phyloP scores from a whole-genome alignment of 2,113 vertebrate genomes.

The Atractosteus spatula region DNA sequence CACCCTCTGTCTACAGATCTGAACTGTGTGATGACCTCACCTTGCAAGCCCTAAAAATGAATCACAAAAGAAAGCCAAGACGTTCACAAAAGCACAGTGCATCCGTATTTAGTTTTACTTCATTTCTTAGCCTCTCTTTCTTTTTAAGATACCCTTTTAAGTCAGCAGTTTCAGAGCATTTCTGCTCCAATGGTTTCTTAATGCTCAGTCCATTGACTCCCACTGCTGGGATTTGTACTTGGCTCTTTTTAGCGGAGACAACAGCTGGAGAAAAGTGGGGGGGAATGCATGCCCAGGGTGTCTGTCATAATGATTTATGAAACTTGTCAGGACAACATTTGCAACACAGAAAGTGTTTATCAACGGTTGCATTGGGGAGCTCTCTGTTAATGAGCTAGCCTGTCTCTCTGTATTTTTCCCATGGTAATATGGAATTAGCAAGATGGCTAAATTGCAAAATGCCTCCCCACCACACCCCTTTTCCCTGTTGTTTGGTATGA shows the following conservation, averaged over 20 bases:
- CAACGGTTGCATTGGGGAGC: not conserved
- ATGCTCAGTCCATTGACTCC: not conserved
- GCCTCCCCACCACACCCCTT: no score
- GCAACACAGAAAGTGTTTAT: not conserved
- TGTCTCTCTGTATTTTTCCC: not conserved
- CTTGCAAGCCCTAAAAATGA: not conserved
- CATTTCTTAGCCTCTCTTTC: not conserved
- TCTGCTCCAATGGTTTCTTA: not conserved
- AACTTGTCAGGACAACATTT: not conserved
- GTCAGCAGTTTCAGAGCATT: not conserved
- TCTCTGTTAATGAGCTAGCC: not conserved
- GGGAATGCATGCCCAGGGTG: not conserved
- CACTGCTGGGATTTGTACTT: not conserved
- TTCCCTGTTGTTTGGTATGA: no score
- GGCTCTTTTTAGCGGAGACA: not conserved
- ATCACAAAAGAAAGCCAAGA: not conserved
- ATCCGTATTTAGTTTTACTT: not conserved
- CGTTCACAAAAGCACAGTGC: not conserved
- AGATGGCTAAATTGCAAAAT: no score
- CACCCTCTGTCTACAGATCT: no score
- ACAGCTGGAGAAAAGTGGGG: not conserved
- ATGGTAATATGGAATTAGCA: no score
- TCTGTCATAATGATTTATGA: constrained; percentile 2
- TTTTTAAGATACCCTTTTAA: not conserved
- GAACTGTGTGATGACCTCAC: not conserved